Conservation (phyloP, 2,113 vertebrate species). For the Esox niger region DNA sequence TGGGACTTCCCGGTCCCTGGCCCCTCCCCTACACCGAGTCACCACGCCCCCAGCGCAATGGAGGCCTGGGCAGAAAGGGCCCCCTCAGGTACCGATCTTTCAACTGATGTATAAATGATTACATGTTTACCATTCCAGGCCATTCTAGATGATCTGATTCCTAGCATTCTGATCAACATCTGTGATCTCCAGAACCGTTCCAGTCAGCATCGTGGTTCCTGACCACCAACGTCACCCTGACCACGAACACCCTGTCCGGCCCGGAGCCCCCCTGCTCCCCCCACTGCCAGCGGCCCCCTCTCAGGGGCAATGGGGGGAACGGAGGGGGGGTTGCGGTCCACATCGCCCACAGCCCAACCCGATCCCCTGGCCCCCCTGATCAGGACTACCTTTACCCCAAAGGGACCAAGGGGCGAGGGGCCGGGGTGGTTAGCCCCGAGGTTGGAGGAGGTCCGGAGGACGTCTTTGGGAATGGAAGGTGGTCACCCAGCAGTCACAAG, state of each 20-base stretch:
- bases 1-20: conserved; percentile 79
- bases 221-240: conserved; percentile 92
- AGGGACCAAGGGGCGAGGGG: conserved; percentile 74
- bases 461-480: conserved; percentile 74
- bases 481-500: conserved; percentile 60
- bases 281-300: conserved; percentile 84
- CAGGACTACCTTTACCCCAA: conserved; percentile 76
- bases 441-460: conserved; percentile 72
- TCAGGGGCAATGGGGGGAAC: conserved; percentile 59
- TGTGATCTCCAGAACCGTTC: conserved; percentile 67
- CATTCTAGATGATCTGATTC: too few relatives aligned
- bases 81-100: not conserved
- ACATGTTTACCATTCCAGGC: too few relatives aligned
- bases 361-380: conserved; percentile 66
- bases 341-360: conserved; percentile 81
- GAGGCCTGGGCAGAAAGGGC: conserved; percentile 77
- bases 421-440: conserved; percentile 38
- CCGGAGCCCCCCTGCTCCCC: conserved; percentile 88
- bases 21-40: conserved; percentile 44
- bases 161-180: too few relatives aligned
- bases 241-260: conserved; percentile 89
- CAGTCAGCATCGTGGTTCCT: conserved; percentile 88
- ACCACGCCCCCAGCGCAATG: conserved; percentile 40
- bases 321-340: conserved; percentile 67
- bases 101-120: too few relatives aligned